phyloP scores from a whole-genome alignment of 2,888 invertebrate species.

The Dynastes maya region DNA sequence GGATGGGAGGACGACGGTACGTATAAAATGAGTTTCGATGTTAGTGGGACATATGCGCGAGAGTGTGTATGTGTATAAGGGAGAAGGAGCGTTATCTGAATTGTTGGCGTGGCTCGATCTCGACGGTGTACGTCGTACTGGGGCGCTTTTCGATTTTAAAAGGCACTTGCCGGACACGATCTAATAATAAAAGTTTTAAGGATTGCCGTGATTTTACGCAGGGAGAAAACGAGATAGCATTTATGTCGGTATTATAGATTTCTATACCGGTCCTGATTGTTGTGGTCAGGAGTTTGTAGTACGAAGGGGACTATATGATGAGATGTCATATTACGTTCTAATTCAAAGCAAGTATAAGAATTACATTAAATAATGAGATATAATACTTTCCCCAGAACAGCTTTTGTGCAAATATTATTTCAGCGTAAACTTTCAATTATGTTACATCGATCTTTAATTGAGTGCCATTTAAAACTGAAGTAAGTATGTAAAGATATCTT shows the following conservation, averaged over 20 bases:
- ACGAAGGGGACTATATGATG: not conserved
- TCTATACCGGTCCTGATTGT: slow-evolving; percentile 14
- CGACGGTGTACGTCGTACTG: slow-evolving; percentile 1
- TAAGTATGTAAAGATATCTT: too few species aligned
- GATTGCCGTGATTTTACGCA: slow-evolving; percentile 17
- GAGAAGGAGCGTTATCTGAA: slow-evolving; percentile 38
- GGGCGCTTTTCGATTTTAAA: slow-evolving; percentile 39
- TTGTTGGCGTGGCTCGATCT: slow-evolving; percentile 18
- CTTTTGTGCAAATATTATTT: too few species aligned
- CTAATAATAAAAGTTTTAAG: slow-evolving; percentile 46
- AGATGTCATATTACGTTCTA: not conserved
- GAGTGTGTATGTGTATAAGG: slow-evolving; percentile 5
- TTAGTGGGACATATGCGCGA: slow-evolving; percentile 40
- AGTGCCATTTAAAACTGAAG: too few species aligned
- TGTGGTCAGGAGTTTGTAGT: not conserved
- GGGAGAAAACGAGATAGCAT: slow-evolving; percentile 35
- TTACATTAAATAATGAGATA: too few species aligned
- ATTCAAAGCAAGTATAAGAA: too few species aligned
- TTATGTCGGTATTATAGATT: slow-evolving; percentile 8
- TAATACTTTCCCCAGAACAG: too few species aligned
- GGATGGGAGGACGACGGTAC: slow-evolving; percentile 8
- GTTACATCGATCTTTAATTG: too few species aligned
- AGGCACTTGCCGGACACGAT: slow-evolving; percentile 43
- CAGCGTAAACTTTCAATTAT: too few species aligned
- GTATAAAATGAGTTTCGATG: slow-evolving; percentile 46